A percentile compares a stretch with the other conserved stretches of the same genome.
Evolutionary conservation across 2,797 vertebrate genomes (phyloP).

Genomic region (Lepidocolaptes lacrymiger): DNA sequence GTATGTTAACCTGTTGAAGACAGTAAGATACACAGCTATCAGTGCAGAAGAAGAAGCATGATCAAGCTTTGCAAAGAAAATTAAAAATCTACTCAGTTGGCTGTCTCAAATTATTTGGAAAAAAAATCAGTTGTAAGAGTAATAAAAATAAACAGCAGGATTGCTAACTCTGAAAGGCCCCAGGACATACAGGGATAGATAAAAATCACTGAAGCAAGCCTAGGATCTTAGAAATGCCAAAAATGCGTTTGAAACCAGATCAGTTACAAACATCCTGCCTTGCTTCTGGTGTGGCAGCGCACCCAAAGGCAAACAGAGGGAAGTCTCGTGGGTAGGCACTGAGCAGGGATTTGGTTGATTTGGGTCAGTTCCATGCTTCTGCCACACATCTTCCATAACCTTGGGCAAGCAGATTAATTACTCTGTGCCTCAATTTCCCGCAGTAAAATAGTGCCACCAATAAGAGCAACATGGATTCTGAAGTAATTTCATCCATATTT

Average conservation of each 20-base stretch:
- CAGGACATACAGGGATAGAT: neutral
- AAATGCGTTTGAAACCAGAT: constrained; percentile 20
- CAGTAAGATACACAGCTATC: neutral
- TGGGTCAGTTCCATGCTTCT: neutral
- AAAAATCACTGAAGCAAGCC: constrained; percentile 28
- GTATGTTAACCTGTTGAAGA: neutral
- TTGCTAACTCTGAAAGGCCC: constrained; percentile 1
- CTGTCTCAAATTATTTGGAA: neutral
- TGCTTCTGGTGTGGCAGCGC: neutral
- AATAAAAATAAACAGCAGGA: constrained; percentile 33
- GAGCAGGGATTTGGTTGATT: neutral
- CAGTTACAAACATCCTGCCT: constrained; percentile 5
- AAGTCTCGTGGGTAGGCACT: neutral
- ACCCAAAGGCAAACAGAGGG: neutral
- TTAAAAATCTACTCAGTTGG: neutral
- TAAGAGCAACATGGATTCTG: neutral
- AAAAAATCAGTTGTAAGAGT: neutral
- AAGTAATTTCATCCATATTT: neutral
- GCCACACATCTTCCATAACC: neutral
- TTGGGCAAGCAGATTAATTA: neutral
- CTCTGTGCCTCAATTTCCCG: neutral
- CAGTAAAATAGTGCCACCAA: neutral
- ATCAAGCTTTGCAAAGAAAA: neutral
- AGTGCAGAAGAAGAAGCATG: neutral
- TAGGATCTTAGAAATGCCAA: constrained; percentile 41